phyloP scores from a whole-genome alignment of 2,797 vertebrate species.

The Coendou prehensilis region DNA sequence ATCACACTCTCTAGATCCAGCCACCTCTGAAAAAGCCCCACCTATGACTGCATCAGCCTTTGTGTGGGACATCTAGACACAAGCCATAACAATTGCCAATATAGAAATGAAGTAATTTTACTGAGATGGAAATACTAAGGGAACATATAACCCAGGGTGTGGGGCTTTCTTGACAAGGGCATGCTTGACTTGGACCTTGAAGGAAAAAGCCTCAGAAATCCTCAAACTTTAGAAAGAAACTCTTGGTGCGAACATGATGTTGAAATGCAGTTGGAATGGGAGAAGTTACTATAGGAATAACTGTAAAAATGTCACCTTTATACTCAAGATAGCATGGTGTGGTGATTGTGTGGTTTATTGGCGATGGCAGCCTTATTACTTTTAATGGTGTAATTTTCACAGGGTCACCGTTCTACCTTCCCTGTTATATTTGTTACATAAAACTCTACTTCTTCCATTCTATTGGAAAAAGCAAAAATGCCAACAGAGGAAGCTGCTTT shows the following conservation, averaged over 20 bases:
- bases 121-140: not conserved
- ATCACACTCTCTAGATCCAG: not conserved
- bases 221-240: constrained; percentile 35
- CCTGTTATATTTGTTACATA: constrained; percentile 73
- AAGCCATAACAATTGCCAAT: constrained; percentile 12
- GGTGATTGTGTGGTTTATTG: constrained; percentile 72
- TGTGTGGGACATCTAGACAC: not conserved
- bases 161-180: not conserved
- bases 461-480: constrained; percentile 65
- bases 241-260: constrained; percentile 10
- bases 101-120: constrained; percentile 12
- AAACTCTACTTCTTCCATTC: constrained; percentile 69
- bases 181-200: not conserved
- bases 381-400: constrained; percentile 79
- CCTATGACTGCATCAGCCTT: not conserved
- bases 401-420: constrained; percentile 73
- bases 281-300: constrained; percentile 62
- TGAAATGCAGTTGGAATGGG: constrained; percentile 49
- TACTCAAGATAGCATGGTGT: constrained; percentile 47
- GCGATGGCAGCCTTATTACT: constrained; percentile 74
- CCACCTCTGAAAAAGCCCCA: not conserved
- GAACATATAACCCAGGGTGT: not conserved
- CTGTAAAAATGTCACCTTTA: constrained; percentile 76
- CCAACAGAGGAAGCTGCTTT: constrained; percentile 45
- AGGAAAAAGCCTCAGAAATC: not conserved